Conservation (phyloP, 2,797 vertebrate species). For the Yasuhikotakia modesta region DNA sequence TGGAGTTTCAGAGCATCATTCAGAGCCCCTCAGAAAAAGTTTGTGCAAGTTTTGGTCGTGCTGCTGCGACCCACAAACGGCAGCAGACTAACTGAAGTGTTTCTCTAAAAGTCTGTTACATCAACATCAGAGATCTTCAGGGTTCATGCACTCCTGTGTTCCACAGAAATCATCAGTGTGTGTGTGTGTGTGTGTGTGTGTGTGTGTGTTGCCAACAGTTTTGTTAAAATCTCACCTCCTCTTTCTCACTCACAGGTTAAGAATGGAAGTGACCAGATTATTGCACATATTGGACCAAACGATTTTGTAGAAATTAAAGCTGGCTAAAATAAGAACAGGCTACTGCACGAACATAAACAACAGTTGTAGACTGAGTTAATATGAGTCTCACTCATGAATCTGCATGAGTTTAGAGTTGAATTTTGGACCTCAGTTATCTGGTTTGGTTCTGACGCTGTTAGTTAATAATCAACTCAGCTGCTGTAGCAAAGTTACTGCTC, state of each 20-base stretch:
- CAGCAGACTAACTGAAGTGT: slow-evolving; percentile 16
- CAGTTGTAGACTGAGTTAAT: too few species aligned
- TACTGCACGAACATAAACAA: too few species aligned
- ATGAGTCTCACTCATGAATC: not conserved
- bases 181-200: not conserved
- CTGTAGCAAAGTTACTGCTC: too few species aligned
- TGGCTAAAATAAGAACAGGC: not conserved
- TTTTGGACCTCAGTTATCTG: not conserved
- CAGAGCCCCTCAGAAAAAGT: too few species aligned
- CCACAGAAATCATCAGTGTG: not conserved
- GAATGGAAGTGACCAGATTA: not conserved
- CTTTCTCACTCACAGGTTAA: not conserved
- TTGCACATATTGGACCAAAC: not conserved
- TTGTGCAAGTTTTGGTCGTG: slow-evolving; percentile 11
- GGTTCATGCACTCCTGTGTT: slow-evolving; percentile 1
- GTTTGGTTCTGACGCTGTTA: not conserved
- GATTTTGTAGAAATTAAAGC: not conserved
- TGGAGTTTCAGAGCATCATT: too few species aligned
- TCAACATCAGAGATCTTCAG: slow-evolving; percentile 27
- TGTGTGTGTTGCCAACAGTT: not conserved
- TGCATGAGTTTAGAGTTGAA: not conserved
- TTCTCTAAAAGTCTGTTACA: slow-evolving; percentile 5
- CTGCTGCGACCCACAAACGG: slow-evolving; percentile 39
- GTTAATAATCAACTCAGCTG: not conserved
- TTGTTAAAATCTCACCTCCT: not conserved